These are phyloP conservation scores for Luidia sarsii DNA, from an alignment of 53 echinoderm and acorn worm species.

Conservation along the genomic window DNA sequence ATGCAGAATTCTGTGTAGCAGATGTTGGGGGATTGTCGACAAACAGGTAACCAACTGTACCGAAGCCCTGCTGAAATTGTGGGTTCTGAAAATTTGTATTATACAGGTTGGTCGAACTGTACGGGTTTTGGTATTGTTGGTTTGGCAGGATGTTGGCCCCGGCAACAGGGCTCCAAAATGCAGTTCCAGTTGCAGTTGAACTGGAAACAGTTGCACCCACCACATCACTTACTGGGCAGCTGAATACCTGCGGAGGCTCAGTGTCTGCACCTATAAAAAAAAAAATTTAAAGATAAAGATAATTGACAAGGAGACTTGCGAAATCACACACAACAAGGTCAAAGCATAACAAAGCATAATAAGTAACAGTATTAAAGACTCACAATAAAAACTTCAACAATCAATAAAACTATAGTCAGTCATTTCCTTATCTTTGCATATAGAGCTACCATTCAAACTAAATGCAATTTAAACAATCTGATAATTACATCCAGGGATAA, in stretches of 20 bases:
- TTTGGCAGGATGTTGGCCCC: neutral
- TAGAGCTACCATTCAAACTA: too few relatives aligned
- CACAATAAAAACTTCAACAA: too few relatives aligned
- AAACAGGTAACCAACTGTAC: conserved; percentile 15
- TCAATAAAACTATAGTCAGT: too few relatives aligned
- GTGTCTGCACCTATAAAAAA: neutral
- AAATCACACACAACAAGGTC: too few relatives aligned
- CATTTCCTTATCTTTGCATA: too few relatives aligned
- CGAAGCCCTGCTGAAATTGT: neutral
- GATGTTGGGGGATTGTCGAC: neutral
- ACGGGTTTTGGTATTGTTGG: too few relatives aligned
- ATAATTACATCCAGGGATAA: too few relatives aligned
- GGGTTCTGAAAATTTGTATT: neutral
- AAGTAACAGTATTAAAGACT: too few relatives aligned
- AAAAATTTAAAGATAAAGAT: neutral
- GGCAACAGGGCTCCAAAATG: neutral
- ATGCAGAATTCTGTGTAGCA: neutral
- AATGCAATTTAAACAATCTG: too few relatives aligned
- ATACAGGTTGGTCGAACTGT: neutral
- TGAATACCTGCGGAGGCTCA: conserved; percentile 11
- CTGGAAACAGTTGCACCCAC: neutral
- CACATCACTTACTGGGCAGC: neutral
- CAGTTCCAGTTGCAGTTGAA: neutral
- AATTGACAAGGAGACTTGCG: neutral
- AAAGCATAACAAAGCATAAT: too few relatives aligned